Percentiles rank a stretch among this genome's conserved stretches.
Conservation (phyloP, 2,797 vertebrate species). For the Pantherophis vulpinus region DNA sequence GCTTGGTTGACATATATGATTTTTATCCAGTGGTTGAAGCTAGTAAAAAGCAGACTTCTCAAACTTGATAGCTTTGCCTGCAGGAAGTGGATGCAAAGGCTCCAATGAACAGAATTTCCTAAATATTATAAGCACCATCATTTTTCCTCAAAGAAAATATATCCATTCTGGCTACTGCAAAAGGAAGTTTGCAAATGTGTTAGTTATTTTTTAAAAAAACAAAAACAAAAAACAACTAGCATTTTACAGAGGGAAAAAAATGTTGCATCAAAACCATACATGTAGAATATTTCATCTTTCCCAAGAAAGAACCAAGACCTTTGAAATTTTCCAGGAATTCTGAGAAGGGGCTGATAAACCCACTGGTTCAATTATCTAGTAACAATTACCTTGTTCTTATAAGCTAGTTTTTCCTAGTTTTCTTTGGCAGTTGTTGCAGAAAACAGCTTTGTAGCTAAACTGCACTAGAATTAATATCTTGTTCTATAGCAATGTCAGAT, state of each 20-base stretch:
- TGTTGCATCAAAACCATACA: background rate
- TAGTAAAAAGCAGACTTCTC: background rate
- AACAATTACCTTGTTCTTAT: background rate
- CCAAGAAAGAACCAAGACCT: background rate
- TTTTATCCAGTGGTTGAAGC: background rate
- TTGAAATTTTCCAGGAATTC: background rate
- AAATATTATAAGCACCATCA: background rate
- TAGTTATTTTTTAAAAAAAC: background rate
- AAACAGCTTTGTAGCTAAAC: background rate
- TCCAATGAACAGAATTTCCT: background rate
- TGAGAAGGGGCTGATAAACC: background rate
- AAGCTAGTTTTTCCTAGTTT: background rate
- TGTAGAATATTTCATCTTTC: background rate
- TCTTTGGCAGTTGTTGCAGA: background rate
- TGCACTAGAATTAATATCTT: background rate
- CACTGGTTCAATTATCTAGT: background rate
- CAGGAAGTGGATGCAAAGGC: background rate
- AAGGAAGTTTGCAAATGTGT: background rate
- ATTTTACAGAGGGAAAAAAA: background rate
- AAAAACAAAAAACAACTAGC: background rate
- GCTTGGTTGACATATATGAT: background rate
- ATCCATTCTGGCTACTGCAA: background rate
- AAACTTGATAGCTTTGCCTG: background rate
- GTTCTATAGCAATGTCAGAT: background rate
- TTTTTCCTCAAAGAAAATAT: background rate